Evolutionary conservation across 2,797 vertebrate species (phyloP).

Genomic region (Sardinella longiceps): DNA sequence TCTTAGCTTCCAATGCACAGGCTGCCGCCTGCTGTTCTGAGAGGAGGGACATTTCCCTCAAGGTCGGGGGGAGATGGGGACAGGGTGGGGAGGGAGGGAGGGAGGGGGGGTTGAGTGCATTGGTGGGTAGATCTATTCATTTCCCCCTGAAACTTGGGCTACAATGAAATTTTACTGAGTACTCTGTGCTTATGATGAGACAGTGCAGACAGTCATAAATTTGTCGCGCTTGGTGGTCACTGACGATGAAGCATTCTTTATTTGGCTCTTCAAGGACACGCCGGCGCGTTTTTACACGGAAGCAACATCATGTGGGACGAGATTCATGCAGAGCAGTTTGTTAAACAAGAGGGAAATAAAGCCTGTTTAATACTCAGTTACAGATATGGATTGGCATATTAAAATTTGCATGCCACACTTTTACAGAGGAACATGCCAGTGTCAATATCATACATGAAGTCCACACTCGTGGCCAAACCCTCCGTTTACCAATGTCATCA

Average conservation of each 20-base stretch:
- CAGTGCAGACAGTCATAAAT: slow-evolving; percentile 43
- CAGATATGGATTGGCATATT: slow-evolving; percentile 25
- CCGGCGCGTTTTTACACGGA: slow-evolving; percentile 44
- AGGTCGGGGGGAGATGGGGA: slow-evolving; percentile 39
- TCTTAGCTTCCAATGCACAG: background rate
- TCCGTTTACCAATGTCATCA: background rate
- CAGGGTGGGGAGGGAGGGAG: background rate
- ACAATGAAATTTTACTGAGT: slow-evolving; percentile 52
- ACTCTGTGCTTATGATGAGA: slow-evolving; percentile 53
- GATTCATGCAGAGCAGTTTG: slow-evolving; percentile 37
- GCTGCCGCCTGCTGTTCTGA: slow-evolving; percentile 12
- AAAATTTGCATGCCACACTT: background rate
- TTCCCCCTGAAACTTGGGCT: slow-evolving; percentile 47
- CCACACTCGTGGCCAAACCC: background rate
- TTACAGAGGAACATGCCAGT: background rate
- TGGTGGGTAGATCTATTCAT: slow-evolving; percentile 59
- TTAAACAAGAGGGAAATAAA: slow-evolving; percentile 40
- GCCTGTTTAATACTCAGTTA: slow-evolving; percentile 35
- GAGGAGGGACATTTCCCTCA: slow-evolving; percentile 3
- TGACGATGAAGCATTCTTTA: slow-evolving; percentile 52
- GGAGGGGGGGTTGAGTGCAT: background rate
- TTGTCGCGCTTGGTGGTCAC: slow-evolving; percentile 56
- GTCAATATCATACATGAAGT: background rate
- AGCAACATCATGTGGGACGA: slow-evolving; percentile 32
- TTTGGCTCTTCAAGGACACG: slow-evolving; percentile 52